Base-by-base conservation (phyloP, 1,140 invertebrate species). In the Lineus longissimus region DNA sequence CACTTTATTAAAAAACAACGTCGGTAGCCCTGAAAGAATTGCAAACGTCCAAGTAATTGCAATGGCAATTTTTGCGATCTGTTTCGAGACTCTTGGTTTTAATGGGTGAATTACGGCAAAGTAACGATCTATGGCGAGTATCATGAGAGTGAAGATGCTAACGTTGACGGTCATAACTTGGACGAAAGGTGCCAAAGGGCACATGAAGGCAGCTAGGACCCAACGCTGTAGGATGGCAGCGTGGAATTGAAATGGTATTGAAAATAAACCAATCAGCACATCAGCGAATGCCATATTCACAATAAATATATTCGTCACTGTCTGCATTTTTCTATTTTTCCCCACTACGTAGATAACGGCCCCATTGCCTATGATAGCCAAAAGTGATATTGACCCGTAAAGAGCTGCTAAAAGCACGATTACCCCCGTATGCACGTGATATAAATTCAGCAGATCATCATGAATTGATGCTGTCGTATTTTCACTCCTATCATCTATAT, bases 191-290 rank as follows among this genome's bases (percentile, higher is more conserved):
- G 90, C 91, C 72, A 92, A 88, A 0, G 88, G 84, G 74, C 91
- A 93, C 88, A 92, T 90, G 74, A 92, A 91, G 68, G 88, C 76
- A 0, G 91, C 90, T n/a, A 92, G 80, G 65, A 90, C 86, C 91
- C 91, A 93, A 64, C 88, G 78, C 76, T 92, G 90, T 1, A 91
- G 82, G 17, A 92, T 74, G 1, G 90, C 90, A 0, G 90, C 90
- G 84, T 92, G 90, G 76, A 92, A 93, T 87, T 92, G 90, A 82
- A 93, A 93, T 56, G 77, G 76, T 40, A 76, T 78, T 9, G 73
- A 70, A 43, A 77, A 73, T 22, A 79, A 51, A 2, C 75, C 77
- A 19, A 79, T 72, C 17, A 75, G 67, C 22, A 78, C 74, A 57
- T 80, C 77, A 13, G 75, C 75, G 1, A 77, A 67, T 0, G 76